Evolutionary conservation across 2,113 vertebrate genomes (phyloP).

Genomic region (Odocoileus hemionus): DNA sequence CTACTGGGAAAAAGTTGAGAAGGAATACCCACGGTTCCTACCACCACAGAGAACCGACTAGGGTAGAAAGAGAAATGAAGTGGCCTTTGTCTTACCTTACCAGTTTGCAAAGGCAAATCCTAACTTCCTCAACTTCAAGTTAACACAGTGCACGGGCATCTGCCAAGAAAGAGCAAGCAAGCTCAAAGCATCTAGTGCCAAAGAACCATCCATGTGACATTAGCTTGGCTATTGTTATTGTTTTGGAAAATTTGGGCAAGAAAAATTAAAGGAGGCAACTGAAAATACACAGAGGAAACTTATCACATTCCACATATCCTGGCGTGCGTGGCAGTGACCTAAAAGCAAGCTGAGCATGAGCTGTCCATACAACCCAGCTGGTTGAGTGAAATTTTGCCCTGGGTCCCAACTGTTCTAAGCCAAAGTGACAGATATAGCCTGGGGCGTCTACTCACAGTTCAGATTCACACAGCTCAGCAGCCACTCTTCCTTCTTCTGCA

Average conservation of each 20-base stretch:
- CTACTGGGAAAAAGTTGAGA: background rate
- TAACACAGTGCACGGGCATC: background rate
- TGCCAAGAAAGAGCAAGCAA: background rate
- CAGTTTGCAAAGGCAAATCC: background rate
- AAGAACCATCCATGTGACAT: background rate
- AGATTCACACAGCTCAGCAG: background rate
- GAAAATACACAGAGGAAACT: background rate
- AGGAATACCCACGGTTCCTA: background rate
- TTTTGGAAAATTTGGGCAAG: background rate
- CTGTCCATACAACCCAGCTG: background rate
- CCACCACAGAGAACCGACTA: background rate
- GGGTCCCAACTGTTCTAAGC: background rate
- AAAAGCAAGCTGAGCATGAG: background rate
- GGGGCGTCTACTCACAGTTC: background rate
- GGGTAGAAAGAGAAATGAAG: background rate
- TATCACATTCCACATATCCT: background rate
- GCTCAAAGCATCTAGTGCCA: background rate
- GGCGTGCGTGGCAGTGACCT: background rate
- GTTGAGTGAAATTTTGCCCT: background rate
- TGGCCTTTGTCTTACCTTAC: background rate
- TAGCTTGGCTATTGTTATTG: background rate
- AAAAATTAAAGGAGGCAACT: background rate
- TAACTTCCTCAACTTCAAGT: background rate
- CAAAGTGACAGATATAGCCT: background rate
- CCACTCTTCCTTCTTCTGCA: background rate